Evolutionary conservation across 2,797 vertebrate genomes (phyloP), one percentile per base, ranked within the genome.

Genomic region (Phrynocephalus vlangalii): DNA sequence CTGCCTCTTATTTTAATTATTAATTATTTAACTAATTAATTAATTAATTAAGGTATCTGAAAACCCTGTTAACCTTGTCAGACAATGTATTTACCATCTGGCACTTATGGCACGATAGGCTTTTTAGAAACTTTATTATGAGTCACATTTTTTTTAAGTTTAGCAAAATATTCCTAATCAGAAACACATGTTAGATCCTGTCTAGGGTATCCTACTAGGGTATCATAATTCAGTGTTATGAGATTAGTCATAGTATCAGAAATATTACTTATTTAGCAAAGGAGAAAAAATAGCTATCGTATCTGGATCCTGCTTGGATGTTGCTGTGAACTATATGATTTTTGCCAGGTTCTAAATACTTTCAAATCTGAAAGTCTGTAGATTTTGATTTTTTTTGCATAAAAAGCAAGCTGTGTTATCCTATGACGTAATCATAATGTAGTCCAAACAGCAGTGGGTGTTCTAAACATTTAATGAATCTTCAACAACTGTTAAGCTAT

Each of bases 141-240:
- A 94, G 94, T 92, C 95, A 95, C 93, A 95, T 94, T 95, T 95
- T 91, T 91, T 95, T 96, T 95, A 94, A 94, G 92, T 96, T 95
- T 96, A 91, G 4, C n/a, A 90, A 88, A 88, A 94, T 95, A 94
- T 94, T 95, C 94, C 94, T 91, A 91, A 24, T 9, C 52, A 1
- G 52, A 10, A 93, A 94, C 91, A 92, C 70, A 60, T 8, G 86
- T 90, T 94, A 92, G 85, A 91, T 93, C 91, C 89, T 89, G 67
- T 92, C 93, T 96, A 95, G 95, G 95, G 96, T 95, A 71, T 84
- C 44, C 52, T 87, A 5, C 60, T 56, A 26, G 84, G 79, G 24
- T 70, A 30, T 89, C 82, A 80, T 80, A 88, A 86, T 66, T 87
- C 89, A 60, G 26, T 88, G 63, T 1, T 0, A 56, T 6, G 83